Evolutionary conservation across 35 echinoderm and acorn worm species (phyloP), one percentile per base, ranked within the genome.

Genomic region (Heliocidaris tuberculata): DNA sequence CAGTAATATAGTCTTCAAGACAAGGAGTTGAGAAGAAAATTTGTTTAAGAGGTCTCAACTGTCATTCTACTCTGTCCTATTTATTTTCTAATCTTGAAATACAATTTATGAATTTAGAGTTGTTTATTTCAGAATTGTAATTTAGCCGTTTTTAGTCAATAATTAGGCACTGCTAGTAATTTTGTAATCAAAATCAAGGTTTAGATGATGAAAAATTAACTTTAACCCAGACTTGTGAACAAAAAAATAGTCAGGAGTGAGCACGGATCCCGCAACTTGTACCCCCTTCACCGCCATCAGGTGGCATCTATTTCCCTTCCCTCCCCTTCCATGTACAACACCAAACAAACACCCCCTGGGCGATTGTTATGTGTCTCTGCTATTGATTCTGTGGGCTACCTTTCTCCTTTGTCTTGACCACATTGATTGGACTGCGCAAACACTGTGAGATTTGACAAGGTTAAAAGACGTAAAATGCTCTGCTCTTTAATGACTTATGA

Each of bases 371-470:
- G 65, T 78, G 21, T 27, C 65, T n/a, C 65, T 78, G 24, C 65
- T 78, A 78, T 78, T 78, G 65, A 78, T 78, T 78, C 65, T 78
- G 65, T n/a, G 65, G 65, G 19, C 65, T 78, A 78, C 52, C 52
- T 10, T 56, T 56, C 15, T 56, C 52, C 10, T 12, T 78, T 78
- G 65, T 78, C 65, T 78, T 7, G 21, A 78, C 65, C 65, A 78
- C 65, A 78, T 78, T 78, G 65, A 78, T 78, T 78, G 65, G 21
- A 21, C 65, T 78, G 65, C 27, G 27, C 65, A 78, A 78, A 78
- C 65, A 78, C 65, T 78, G 4, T 78, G 65, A 78, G 65, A 78
- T 78, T 78, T 78, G 65, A 78, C 65, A 78, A 78, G 65, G 65
- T 78, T 78, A 78, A 19, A 42, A 3, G 35, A 27, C 27, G 21